These are phyloP conservation scores for Okamejei kenojei DNA, from an alignment of 2,797 vertebrate genomes.

Conservation along the genomic window DNA sequence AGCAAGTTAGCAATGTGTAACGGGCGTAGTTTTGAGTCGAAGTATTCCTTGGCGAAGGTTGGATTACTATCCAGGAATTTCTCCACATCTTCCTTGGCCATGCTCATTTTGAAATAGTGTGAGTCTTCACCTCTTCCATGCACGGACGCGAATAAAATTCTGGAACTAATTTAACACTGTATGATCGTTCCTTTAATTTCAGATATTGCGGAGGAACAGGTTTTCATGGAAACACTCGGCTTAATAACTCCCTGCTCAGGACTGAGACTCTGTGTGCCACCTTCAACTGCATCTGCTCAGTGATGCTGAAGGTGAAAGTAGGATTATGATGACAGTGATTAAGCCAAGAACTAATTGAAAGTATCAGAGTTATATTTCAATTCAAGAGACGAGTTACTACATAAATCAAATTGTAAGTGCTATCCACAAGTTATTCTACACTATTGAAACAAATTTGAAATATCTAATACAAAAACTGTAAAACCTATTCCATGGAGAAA, in stretches of 20 bases:
- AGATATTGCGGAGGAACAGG: not conserved
- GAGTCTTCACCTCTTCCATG: not conserved
- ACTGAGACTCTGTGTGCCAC: not conserved
- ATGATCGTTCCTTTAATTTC: not conserved
- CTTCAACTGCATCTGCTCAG: constrained; percentile 43
- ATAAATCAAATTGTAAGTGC: not conserved
- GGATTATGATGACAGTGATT: constrained; percentile 58
- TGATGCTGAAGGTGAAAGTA: constrained; percentile 52
- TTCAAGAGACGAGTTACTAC: no score
- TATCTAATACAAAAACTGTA: no score
- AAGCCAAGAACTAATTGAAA: not conserved
- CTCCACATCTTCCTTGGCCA: constrained; percentile 61
- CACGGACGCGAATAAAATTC: not conserved
- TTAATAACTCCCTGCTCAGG: not conserved
- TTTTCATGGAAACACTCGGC: not conserved
- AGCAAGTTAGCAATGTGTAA: constrained; percentile 68
- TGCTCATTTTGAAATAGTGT: not conserved
- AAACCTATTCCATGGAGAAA: not conserved
- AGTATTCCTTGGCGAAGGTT: constrained; percentile 73
- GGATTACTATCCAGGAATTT: constrained; percentile 78
- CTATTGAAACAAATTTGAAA: not conserved
- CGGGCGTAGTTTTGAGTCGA: constrained; percentile 61
- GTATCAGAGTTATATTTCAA: not conserved
- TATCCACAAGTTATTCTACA: not conserved
- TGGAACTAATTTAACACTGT: not conserved